phyloP scores from a whole-genome alignment of 2,888 invertebrate species.

The Lapara coniferarum region DNA sequence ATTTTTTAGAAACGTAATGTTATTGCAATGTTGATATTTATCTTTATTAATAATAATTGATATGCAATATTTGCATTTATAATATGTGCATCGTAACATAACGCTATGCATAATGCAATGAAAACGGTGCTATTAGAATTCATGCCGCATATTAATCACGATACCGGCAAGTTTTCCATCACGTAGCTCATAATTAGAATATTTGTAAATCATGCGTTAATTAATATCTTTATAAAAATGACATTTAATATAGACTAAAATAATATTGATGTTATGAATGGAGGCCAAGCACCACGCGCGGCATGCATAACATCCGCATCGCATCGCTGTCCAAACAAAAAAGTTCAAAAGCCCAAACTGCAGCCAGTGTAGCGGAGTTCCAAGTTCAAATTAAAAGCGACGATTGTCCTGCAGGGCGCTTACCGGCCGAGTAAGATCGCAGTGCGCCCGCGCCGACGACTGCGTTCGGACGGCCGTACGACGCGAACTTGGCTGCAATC shows the following conservation, averaged over 20 bases:
- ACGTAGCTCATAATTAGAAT: not conserved
- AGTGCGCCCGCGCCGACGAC: slow-evolving; percentile 73
- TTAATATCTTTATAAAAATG: not conserved
- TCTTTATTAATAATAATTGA: no score
- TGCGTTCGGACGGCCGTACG: slow-evolving; percentile 68
- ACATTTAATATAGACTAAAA: not conserved
- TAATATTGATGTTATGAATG: slow-evolving; percentile 42
- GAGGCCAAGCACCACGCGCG: slow-evolving; percentile 59
- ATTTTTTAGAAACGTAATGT: no score
- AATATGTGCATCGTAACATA: not conserved
- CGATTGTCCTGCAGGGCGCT: slow-evolving; percentile 46
- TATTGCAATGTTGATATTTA: no score
- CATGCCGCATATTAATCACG: not conserved
- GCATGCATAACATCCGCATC: slow-evolving; percentile 59
- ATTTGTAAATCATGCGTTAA: not conserved
- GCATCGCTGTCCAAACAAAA: slow-evolving; percentile 52
- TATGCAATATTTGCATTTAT: not conserved
- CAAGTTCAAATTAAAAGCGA: slow-evolving; percentile 69
- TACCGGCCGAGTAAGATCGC: slow-evolving; percentile 39
- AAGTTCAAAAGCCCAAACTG: slow-evolving; percentile 67
- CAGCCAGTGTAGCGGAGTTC: slow-evolving; percentile 62
- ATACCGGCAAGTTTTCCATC: not conserved
- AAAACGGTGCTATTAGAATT: not conserved
- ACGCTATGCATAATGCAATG: slow-evolving; percentile 1
- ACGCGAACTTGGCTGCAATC: slow-evolving; percentile 51